Conservation (phyloP, 53 echinoderm and acorn worm species). For the Crossaster papposus region DNA sequence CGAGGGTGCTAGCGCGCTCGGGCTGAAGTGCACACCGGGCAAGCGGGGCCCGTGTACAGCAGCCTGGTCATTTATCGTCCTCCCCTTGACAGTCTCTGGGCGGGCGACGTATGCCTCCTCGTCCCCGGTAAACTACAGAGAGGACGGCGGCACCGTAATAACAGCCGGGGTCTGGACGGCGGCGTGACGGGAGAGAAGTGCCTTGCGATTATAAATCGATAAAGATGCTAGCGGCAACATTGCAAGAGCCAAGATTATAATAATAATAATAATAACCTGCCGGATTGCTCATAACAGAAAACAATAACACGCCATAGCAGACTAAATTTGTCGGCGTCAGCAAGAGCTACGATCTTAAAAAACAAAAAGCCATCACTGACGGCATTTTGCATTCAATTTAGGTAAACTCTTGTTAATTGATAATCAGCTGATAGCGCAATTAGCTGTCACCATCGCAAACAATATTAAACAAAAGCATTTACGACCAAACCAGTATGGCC, state of each 20-base stretch:
- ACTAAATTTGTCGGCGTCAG: too few relatives aligned
- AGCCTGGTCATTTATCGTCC: conserved; percentile 38
- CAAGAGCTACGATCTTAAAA: too few relatives aligned
- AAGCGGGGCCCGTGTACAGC: conserved; percentile 14
- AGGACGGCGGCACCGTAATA: neutral
- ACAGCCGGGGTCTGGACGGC: neutral
- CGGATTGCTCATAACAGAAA: too few relatives aligned
- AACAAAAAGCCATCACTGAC: too few relatives aligned
- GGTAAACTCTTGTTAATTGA: neutral
- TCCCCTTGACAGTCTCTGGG: conserved; percentile 20
- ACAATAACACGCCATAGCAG: too few relatives aligned
- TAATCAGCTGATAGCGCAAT: neutral
- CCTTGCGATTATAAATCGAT: neutral
- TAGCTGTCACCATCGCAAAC: neutral
- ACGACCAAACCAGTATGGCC: neutral
- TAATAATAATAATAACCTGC: too few relatives aligned
- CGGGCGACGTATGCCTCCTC: conserved; percentile 8
- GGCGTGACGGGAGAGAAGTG: too few relatives aligned
- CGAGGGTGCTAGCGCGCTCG: neutral
- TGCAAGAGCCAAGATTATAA: too few relatives aligned
- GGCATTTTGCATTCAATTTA: too few relatives aligned
- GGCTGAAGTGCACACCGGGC: neutral
- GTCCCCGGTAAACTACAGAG: neutral
- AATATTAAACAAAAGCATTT: neutral
- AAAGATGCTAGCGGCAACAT: neutral